phyloP scores from a whole-genome alignment of 2,888 invertebrate genomes.

The Panopea generosa region DNA sequence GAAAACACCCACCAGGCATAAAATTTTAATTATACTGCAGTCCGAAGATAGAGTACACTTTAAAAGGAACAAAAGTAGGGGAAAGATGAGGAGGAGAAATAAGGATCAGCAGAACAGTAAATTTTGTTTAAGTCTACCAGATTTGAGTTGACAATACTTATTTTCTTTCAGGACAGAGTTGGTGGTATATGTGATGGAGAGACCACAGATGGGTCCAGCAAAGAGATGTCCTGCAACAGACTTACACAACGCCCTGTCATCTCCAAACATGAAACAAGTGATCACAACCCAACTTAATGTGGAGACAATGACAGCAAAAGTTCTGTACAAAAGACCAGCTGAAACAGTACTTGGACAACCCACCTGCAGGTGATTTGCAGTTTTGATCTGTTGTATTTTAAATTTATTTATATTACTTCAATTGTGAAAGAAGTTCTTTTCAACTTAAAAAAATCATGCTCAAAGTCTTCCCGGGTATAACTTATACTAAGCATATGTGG shows the following conservation, averaged over 20 bases:
- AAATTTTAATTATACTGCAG: too few species aligned
- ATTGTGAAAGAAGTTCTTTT: too few species aligned
- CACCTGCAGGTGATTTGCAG: constrained; percentile 88
- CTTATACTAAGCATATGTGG: too few species aligned
- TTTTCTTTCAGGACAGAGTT: constrained; percentile 88
- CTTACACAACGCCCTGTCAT: constrained; percentile 86
- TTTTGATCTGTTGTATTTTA: not conserved
- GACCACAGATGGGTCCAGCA: constrained; percentile 87
- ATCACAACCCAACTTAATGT: constrained; percentile 89
- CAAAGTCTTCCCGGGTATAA: too few species aligned
- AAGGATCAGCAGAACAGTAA: too few species aligned
- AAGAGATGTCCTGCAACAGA: constrained; percentile 84
- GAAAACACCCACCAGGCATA: too few species aligned
- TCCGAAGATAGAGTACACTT: too few species aligned
- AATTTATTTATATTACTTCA: not conserved
- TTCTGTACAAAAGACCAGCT: constrained; percentile 88
- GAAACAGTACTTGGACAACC: constrained; percentile 94
- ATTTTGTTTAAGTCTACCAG: too few species aligned
- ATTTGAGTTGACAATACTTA: too few species aligned
- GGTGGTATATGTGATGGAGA: constrained; percentile 91
- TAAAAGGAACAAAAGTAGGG: too few species aligned
- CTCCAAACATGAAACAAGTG: constrained; percentile 90
- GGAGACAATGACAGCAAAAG: constrained; percentile 90
- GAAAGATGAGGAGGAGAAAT: too few species aligned
- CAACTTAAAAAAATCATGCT: too few species aligned